phyloP scores from a whole-genome alignment of 2,888 invertebrate genomes.

The Perizoma flavofasciatum region DNA sequence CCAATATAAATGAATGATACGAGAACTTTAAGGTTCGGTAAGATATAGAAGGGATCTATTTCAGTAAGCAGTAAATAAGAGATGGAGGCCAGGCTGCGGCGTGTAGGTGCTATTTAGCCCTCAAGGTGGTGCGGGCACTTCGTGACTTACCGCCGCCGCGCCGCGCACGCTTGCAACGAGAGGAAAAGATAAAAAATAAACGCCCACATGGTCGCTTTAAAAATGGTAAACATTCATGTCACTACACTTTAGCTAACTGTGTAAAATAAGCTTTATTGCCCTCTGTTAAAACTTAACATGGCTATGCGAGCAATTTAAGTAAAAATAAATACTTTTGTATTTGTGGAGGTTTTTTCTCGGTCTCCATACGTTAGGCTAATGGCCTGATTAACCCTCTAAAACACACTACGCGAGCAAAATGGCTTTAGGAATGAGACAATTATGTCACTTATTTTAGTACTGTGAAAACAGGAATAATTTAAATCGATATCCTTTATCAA shows the following conservation, averaged over 20 bases:
- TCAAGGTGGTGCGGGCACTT: conserved; percentile 73
- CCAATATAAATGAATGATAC: no score
- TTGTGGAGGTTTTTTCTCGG: no score
- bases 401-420: no score
- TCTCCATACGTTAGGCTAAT: no score
- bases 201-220: conserved; percentile 67
- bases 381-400: no score
- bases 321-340: no score
- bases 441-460: no score
- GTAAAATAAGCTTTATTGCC: conserved; percentile 12
- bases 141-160: conserved; percentile 82
- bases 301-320: background rate
- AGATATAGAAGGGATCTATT: conserved; percentile 35
- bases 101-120: conserved; percentile 80
- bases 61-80: conserved; percentile 57
- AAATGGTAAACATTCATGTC: conserved; percentile 57
- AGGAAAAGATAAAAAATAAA: conserved; percentile 61
- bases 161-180: conserved; percentile 55
- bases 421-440: no score
- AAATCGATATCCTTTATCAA: no score
- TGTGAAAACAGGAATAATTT: no score
- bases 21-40: no score
- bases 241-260: conserved; percentile 6
- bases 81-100: conserved; percentile 43
- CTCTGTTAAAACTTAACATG: background rate